Conservation (phyloP, 2,797 vertebrate species). For the Acanthurus lineatus region DNA sequence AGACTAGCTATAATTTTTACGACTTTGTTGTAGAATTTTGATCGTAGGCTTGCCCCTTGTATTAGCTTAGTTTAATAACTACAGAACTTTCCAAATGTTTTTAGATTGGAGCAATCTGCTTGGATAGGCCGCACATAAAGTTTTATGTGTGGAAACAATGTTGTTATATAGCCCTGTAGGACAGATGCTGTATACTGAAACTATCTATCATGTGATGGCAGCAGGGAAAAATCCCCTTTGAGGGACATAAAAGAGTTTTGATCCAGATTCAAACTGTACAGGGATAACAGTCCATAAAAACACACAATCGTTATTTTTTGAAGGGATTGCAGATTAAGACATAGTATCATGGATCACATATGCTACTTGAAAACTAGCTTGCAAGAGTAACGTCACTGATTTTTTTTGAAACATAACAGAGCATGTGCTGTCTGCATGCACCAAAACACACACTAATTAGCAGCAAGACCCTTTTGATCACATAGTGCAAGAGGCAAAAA, state of each 20-base stretch:
- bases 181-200: neutral
- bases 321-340: conserved; percentile 1
- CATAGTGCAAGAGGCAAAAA: conserved; percentile 3
- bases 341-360: neutral
- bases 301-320: neutral
- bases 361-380: neutral
- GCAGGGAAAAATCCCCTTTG: conserved; percentile 12
- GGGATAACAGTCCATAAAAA: neutral
- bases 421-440: neutral
- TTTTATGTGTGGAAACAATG: neutral
- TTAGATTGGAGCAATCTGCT: neutral
- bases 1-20: conserved; percentile 16
- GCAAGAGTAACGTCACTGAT: neutral
- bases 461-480: neutral
- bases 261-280: conserved; percentile 25
- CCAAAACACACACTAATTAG: conserved; percentile 29
- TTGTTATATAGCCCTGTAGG: conserved; percentile 2
- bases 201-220: conserved; percentile 22
- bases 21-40: conserved; percentile 15
- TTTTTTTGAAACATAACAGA: conserved; percentile 4
- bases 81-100: neutral
- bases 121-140: neutral
- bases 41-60: neutral
- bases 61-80: neutral
- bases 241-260: conserved; percentile 28